Conservation (phyloP, 2,797 vertebrate genomes). For the Anguilla obscura region DNA sequence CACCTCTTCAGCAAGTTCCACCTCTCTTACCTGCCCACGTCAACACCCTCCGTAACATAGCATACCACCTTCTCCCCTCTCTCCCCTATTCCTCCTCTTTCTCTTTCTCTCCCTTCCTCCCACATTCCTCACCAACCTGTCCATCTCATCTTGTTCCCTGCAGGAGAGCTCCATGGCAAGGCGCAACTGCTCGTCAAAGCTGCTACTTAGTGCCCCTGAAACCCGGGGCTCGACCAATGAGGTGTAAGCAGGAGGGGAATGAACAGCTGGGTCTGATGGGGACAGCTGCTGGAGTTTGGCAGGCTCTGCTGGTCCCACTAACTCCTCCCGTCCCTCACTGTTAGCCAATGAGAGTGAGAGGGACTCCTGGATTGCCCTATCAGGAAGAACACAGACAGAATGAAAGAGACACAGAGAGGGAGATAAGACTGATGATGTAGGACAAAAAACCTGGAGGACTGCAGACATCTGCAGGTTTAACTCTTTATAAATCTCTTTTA, state of each 20-base stretch:
- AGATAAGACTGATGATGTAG: no score
- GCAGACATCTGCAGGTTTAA: no score
- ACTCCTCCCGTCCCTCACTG: conserved; percentile 64
- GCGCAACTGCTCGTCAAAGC: conserved; percentile 89
- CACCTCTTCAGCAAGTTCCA: not conserved
- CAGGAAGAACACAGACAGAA: not conserved
- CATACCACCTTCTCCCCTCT: not conserved
- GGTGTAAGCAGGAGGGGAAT: conserved; percentile 67
- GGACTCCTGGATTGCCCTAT: conserved; percentile 90
- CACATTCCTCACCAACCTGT: conserved; percentile 68
- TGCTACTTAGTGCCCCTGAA: conserved; percentile 65
- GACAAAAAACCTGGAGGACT: no score
- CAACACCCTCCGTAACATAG: not conserved
- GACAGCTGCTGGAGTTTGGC: conserved; percentile 57
- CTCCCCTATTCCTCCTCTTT: no score
- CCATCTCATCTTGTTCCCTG: conserved; percentile 83
- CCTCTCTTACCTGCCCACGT: not conserved
- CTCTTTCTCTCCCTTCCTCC: not conserved
- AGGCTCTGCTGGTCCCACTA: conserved; percentile 46
- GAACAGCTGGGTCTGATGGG: conserved; percentile 57
- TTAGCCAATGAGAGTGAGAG: conserved; percentile 76
- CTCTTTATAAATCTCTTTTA: no score
- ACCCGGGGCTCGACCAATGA: conserved; percentile 55
- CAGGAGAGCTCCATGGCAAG: conserved; percentile 90
- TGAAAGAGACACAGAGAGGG: not conserved